phyloP scores from a whole-genome alignment of 2,888 invertebrate species.

The Coremacera marginata region DNA sequence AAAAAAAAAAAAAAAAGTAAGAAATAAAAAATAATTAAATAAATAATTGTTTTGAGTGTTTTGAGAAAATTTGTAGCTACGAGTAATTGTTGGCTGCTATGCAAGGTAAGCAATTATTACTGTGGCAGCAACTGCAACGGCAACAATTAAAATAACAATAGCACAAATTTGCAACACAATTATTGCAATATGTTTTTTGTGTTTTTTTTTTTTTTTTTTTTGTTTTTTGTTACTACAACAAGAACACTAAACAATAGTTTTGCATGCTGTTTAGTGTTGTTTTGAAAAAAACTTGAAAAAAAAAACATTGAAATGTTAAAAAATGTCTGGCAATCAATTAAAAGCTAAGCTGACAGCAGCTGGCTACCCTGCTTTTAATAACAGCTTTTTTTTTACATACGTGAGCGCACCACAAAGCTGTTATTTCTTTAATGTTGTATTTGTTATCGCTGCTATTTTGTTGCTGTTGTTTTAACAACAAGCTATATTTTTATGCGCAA shows the following conservation, averaged over 20 bases:
- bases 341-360: slow-evolving; percentile 5
- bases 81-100: slow-evolving; percentile 1
- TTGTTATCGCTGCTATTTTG: background rate
- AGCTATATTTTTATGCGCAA: background rate
- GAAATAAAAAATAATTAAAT: background rate
- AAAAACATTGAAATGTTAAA: background rate
- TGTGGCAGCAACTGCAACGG: background rate
- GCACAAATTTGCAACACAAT: background rate
- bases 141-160: slow-evolving; percentile 20
- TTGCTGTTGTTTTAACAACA: background rate
- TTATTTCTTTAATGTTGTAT: background rate
- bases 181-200: background rate
- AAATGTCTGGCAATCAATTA: slow-evolving; percentile 14
- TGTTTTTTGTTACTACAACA: too few relatives aligned
- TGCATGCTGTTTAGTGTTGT: background rate
- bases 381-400: slow-evolving; percentile 6
- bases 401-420: background rate
- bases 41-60: background rate
- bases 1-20: background rate
- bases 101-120: slow-evolving; percentile 19
- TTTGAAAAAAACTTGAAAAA: background rate
- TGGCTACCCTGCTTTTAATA: background rate
- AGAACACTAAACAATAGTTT: too few relatives aligned
- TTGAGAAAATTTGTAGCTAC: background rate
- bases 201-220: too few relatives aligned